A percentile compares a stretch with the other conserved stretches of the same genome.
Conservation (phyloP, 2,888 invertebrate species). For the Uloborus plumipes region DNA sequence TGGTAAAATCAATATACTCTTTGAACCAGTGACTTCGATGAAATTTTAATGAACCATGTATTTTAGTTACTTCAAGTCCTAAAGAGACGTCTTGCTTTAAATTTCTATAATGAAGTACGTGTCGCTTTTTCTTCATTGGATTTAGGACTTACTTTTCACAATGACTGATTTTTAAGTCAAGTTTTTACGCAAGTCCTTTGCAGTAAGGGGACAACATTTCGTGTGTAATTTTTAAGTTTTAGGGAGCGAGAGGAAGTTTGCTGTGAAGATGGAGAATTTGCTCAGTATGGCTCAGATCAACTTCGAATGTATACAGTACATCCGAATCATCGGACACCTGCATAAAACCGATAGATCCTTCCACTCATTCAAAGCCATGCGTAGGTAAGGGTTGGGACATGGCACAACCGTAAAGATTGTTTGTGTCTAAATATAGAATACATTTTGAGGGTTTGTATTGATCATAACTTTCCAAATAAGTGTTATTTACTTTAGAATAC, state of each 20-base stretch:
- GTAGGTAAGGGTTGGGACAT: slow-evolving; percentile 36
- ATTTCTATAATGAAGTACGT: slow-evolving; percentile 69
- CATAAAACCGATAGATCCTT: neutral
- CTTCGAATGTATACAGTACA: slow-evolving; percentile 21
- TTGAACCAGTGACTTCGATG: neutral
- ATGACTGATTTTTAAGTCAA: neutral
- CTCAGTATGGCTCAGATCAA: slow-evolving; percentile 17
- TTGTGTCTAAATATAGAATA: slow-evolving; percentile 36
- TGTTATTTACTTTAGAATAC: too few relatives aligned
- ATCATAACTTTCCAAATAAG: neutral
- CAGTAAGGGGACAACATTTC: slow-evolving; percentile 1
- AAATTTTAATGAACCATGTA: neutral
- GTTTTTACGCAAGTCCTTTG: slow-evolving; percentile 1
- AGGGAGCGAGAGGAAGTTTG: slow-evolving; percentile 37
- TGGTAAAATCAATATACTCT: neutral
- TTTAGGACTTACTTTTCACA: neutral
- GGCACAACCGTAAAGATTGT: slow-evolving; percentile 56
- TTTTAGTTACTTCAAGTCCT: too few relatives aligned
- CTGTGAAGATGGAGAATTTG: slow-evolving; percentile 3
- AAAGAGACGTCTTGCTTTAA: too few relatives aligned
- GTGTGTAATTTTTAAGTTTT: neutral
- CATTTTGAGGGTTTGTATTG: neutral
- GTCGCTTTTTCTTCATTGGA: slow-evolving; percentile 59
- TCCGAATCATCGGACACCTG: neutral
- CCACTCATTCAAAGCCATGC: slow-evolving; percentile 33